phyloP scores from a whole-genome alignment of 2,797 vertebrate genomes.

The Hemitrygon akajei region DNA sequence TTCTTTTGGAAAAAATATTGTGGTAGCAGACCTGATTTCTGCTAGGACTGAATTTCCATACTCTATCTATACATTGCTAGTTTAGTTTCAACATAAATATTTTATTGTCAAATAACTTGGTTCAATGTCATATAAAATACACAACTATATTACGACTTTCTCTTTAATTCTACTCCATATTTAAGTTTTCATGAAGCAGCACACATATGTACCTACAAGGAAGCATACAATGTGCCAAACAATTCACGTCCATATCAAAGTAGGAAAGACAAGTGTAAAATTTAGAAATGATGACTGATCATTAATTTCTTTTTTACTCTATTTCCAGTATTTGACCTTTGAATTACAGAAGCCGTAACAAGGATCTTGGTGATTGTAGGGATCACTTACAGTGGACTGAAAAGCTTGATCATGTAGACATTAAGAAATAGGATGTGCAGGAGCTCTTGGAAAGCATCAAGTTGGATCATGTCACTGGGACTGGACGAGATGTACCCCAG shows the following conservation, averaged over 20 bases:
- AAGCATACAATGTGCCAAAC: slow-evolving; percentile 7
- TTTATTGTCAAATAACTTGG: slow-evolving; percentile 83
- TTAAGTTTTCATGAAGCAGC: slow-evolving; percentile 50
- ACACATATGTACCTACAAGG: neutral
- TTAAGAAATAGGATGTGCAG: too few relatives aligned
- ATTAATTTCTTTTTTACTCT: neutral
- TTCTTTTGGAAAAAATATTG: slow-evolving; percentile 73
- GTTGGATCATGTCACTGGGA: too few relatives aligned
- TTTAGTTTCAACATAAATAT: slow-evolving; percentile 84
- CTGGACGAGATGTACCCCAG: too few relatives aligned
- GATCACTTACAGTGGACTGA: too few relatives aligned
- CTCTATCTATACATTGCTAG: slow-evolving; percentile 72
- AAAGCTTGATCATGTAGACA: too few relatives aligned
- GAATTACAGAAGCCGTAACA: neutral
- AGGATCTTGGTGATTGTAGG: too few relatives aligned
- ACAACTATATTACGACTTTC: slow-evolving; percentile 81
- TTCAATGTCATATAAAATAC: slow-evolving; percentile 77
- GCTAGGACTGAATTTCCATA: slow-evolving; percentile 83
- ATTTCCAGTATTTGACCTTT: neutral
- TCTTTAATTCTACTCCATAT: slow-evolving; percentile 86
- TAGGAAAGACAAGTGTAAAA: neutral
- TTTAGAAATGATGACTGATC: neutral
- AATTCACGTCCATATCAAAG: neutral
- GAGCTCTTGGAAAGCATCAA: too few relatives aligned
- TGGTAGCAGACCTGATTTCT: slow-evolving; percentile 69